Evolutionary conservation across 2,888 invertebrate species (phyloP).

Genomic region (Troilus luridus): DNA sequence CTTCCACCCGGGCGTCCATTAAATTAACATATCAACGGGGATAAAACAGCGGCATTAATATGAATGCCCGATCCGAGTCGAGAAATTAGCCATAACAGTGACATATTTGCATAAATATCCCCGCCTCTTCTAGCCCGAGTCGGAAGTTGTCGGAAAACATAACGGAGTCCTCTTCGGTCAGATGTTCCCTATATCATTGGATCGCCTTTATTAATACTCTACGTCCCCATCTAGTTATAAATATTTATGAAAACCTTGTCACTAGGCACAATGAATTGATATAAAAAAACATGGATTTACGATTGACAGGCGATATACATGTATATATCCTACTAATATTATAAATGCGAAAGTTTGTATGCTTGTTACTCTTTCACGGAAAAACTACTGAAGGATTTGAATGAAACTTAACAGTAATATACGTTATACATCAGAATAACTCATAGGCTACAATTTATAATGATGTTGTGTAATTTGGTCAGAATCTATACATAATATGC

Average conservation of each 20-base stretch:
- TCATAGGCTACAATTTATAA: too few species aligned
- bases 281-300: neutral
- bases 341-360: too few species aligned
- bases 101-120: conserved; percentile 65
- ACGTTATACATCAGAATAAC: too few species aligned
- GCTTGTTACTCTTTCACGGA: too few species aligned
- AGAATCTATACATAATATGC: too few species aligned
- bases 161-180: conserved; percentile 8
- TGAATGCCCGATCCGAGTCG: conserved; percentile 16
- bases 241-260: neutral
- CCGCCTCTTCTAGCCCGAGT: conserved; percentile 40
- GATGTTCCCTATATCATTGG: conserved; percentile 1
- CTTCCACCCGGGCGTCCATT: conserved; percentile 38
- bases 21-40: conserved; percentile 44
- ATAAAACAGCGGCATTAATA: conserved; percentile 46
- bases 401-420: too few species aligned
- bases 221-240: neutral
- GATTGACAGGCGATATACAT: too few species aligned
- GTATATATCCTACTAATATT: too few species aligned
- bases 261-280: neutral
- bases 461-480: too few species aligned
- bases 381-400: too few species aligned
- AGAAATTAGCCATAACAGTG: conserved; percentile 65
- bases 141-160: conserved; percentile 31
- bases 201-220: neutral